These are phyloP conservation scores for Ectemnius cavifrons DNA, from an alignment of 2,888 invertebrate genomes.

Conservation along the genomic window DNA sequence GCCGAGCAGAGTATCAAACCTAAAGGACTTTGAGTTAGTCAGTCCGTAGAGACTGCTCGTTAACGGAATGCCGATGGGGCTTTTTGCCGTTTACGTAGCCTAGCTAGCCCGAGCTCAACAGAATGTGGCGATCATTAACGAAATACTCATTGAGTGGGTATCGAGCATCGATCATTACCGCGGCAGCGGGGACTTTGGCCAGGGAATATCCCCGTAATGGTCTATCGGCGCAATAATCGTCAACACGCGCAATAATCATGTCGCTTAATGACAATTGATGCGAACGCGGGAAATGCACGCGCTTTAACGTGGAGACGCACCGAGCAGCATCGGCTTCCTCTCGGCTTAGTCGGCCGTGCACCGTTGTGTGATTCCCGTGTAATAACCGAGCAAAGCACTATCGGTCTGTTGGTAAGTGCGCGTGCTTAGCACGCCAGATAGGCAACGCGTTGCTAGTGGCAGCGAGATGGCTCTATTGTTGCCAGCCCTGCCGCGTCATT, in stretches of 20 bases:
- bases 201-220: constrained; percentile 66
- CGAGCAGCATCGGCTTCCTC: neutral
- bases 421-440: constrained; percentile 24
- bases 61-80: constrained; percentile 63
- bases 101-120: constrained; percentile 29
- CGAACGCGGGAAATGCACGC: constrained; percentile 69
- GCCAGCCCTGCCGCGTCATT: constrained; percentile 52
- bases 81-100: constrained; percentile 52
- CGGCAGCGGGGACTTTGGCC: constrained; percentile 37
- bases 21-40: constrained; percentile 27
- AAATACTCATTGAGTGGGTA: constrained; percentile 63
- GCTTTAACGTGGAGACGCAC: constrained; percentile 52
- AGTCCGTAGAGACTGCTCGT: constrained; percentile 65
- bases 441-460: constrained; percentile 9
- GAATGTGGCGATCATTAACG: constrained; percentile 66
- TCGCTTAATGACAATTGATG: constrained; percentile 76
- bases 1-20: too few species aligned
- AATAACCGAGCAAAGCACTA: constrained; percentile 10
- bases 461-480: constrained; percentile 49
- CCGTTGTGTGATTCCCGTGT: constrained; percentile 25
- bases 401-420: neutral
- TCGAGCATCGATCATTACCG: constrained; percentile 69
- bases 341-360: constrained; percentile 27
- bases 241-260: constrained; percentile 73
- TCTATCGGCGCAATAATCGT: constrained; percentile 71